Base-by-base conservation (phyloP, 2,113 vertebrate species). In the Notothenia rossii region DNA sequence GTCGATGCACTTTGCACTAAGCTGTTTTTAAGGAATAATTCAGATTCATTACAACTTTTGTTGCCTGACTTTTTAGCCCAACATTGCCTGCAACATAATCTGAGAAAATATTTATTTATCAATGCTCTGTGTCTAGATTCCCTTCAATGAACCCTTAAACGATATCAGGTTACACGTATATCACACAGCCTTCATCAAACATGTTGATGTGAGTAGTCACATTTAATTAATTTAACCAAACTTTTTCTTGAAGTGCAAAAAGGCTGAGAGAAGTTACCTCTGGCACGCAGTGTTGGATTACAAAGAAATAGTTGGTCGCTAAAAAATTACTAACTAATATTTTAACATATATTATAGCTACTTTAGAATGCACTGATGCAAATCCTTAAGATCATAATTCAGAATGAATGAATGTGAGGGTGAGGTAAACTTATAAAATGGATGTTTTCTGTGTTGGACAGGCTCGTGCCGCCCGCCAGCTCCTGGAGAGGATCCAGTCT, bases 391-490 rank as follows among this genome's bases (percentile, higher is more conserved):
- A 22, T 48, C 11, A 33, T 25, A 18, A 68, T 51, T 55, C 18
- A 18, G 63, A 40, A 40, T 40, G 7, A 40, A 40, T 36, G 7
- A 54, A 8, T 2, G 1, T 5, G 7, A 29, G 59, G 62, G 1
- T n/a, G 17, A 54, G 11, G 56, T 51, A 17, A 74, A 53, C 51
- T 29, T 4, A 40, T 58, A 45, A 71, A 15, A 40, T 62, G 7
- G 51, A 20, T 68, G 18, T 25, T 33, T 7, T 59, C 46, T 53
- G 33, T 61, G 55, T 62, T 49, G 29, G 25, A 78, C 80, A 99
- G 98, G 96, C 95, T 53, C 96, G 98, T 75, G 97, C 97, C 15
- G 98, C 98, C n/a, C 96, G 98, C 64, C 98, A 99, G 94, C 95
- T 99, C 81, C 94, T 99, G 95, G 98, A 99, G 83, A 95, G 96